Percentiles rank a stretch among this genome's conserved stretches.
These are phyloP conservation scores for Chelonus insularis DNA, from an alignment of 1,140 invertebrate species.

Conservation along the genomic window DNA sequence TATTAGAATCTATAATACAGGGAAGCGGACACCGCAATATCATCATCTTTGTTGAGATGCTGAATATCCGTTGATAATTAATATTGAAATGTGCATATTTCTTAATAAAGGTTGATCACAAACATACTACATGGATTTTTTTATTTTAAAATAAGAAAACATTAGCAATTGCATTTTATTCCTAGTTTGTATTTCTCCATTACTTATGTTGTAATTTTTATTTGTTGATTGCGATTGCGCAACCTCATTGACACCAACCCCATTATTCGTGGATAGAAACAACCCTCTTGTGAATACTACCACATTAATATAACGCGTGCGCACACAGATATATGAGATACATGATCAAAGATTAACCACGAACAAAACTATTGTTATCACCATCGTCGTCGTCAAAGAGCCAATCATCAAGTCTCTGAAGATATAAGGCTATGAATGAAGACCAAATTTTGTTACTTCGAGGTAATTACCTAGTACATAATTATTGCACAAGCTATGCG, in stretches of 20 bases:
- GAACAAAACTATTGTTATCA: constrained; percentile 19
- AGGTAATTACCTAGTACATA: constrained; percentile 64
- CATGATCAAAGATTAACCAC: constrained; percentile 1
- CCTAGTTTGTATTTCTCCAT: no score
- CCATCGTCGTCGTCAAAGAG: constrained; percentile 13
- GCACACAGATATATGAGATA: constrained; percentile 15
- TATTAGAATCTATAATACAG: not conserved
- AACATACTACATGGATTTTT: constrained; percentile 15
- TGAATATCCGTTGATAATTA: constrained; percentile 35
- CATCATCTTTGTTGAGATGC: constrained; percentile 8
- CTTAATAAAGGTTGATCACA: constrained; percentile 49
- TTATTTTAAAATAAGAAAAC: not conserved
- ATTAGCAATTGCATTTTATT: no score
- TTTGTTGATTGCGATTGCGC: constrained; percentile 41
- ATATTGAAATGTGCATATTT: constrained; percentile 51
- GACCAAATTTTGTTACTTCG: constrained; percentile 74
- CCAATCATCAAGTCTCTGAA: constrained; percentile 14
- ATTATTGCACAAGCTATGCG: no score
- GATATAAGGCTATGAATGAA: constrained; percentile 64
- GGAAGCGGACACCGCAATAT: constrained; percentile 10
- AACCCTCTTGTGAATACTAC: constrained; percentile 12
- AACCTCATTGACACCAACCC: constrained; percentile 39
- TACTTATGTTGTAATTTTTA: no score
- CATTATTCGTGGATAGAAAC: constrained; percentile 24
- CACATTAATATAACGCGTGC: constrained; percentile 20